These are phyloP conservation scores for Tetanocera ferruginea DNA, from an alignment of 2,888 invertebrate species.

Conservation along the genomic window DNA sequence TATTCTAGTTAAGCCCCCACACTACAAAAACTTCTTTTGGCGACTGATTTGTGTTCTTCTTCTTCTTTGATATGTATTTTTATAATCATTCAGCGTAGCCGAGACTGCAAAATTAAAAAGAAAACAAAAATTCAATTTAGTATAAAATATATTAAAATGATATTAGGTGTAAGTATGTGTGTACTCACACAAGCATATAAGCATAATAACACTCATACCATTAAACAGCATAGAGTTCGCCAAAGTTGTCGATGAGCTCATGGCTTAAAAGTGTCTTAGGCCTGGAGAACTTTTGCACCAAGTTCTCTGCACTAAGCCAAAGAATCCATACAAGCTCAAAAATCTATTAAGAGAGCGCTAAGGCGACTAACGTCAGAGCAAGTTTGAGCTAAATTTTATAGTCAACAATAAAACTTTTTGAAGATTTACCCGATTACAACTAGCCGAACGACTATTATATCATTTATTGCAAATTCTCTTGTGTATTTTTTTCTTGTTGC, in stretches of 20 bases:
- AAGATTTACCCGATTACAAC: slow-evolving; percentile 17
- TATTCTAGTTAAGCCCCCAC: slow-evolving; percentile 46
- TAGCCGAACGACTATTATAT: slow-evolving; percentile 34
- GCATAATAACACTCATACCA: not conserved
- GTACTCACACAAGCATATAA: not conserved
- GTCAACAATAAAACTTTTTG: too few species aligned
- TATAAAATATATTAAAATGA: not conserved
- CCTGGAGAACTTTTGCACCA: not conserved
- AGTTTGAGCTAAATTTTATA: not conserved
- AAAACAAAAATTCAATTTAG: not conserved
- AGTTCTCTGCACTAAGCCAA: not conserved
- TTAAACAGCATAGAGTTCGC: not conserved
- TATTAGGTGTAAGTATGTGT: not conserved
- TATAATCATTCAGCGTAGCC: not conserved
- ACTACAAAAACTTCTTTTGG: slow-evolving; percentile 4
- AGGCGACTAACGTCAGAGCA: too few species aligned
- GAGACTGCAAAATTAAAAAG: not conserved
- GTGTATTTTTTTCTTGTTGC: not conserved
- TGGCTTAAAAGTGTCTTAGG: not conserved
- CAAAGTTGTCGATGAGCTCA: slow-evolving; percentile 20
- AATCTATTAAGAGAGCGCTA: not conserved
- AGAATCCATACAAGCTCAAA: too few species aligned
- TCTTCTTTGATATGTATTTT: not conserved
- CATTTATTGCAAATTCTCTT: slow-evolving; percentile 15
- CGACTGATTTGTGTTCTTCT: not conserved